These are phyloP conservation scores for Azemiops feae DNA, from an alignment of 2,113 vertebrate species.

Conservation along the genomic window DNA sequence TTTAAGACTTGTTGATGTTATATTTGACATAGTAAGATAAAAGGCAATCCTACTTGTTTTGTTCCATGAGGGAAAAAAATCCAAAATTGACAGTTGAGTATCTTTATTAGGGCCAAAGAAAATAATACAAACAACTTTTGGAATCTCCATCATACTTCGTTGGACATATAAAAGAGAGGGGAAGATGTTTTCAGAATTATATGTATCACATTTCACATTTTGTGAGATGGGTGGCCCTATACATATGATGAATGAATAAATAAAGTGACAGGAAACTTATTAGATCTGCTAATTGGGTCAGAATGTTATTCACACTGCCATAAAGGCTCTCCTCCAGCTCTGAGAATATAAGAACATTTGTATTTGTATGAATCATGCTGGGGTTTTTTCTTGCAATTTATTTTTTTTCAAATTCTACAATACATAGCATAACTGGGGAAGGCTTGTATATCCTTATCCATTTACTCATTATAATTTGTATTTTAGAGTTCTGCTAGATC, in stretches of 20 bases:
- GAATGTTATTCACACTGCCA: not conserved
- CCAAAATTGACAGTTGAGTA: not conserved
- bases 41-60: not conserved
- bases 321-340: not conserved
- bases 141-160: not conserved
- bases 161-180: not conserved
- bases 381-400: not conserved
- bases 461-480: conserved; percentile 3
- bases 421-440: conserved; percentile 1
- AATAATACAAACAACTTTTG: not conserved
- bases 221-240: not conserved
- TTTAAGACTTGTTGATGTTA: conserved; percentile 57
- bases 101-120: not conserved
- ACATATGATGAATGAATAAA: not conserved
- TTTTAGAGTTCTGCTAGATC: conserved; percentile 1
- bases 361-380: not conserved
- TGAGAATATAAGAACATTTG: not conserved
- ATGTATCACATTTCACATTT: not conserved
- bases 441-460: not conserved
- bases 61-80: not conserved
- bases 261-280: not conserved
- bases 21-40: conserved; percentile 47
- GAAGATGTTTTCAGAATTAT: not conserved
- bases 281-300: not conserved
- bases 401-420: conserved; percentile 23